Conservation (phyloP, 2,888 invertebrate species). For the Resseliella maxima region DNA sequence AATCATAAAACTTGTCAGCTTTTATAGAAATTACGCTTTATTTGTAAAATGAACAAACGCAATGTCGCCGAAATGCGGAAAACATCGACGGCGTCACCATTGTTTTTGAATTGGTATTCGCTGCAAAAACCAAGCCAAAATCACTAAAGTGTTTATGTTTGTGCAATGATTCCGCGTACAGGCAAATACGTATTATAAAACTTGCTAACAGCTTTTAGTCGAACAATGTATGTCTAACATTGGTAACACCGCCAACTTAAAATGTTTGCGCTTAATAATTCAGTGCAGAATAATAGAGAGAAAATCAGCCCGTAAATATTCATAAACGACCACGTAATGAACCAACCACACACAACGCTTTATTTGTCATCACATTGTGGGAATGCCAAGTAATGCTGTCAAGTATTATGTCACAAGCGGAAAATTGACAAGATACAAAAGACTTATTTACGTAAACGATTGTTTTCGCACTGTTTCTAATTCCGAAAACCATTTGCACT, state of each 20-base stretch:
- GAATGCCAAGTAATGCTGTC: no score
- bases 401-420: not conserved
- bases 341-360: not conserved
- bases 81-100: not conserved
- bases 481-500: not conserved
- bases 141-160: not conserved
- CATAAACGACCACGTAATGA: slow-evolving; percentile 25
- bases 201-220: not conserved
- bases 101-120: not conserved
- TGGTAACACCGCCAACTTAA: not conserved
- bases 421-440: slow-evolving; percentile 4
- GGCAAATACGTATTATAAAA: not conserved
- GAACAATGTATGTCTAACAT: not conserved
- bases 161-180: not conserved
- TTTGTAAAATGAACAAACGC: not conserved
- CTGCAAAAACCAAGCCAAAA: not conserved
- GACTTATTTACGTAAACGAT: slow-evolving; percentile 31
- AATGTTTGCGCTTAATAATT: slow-evolving; percentile 32
- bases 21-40: slow-evolving; percentile 41
- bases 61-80: not conserved
- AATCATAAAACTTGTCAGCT: slow-evolving; percentile 50
- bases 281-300: not conserved
- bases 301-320: slow-evolving; percentile 30
- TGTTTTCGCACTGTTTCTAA: not conserved
- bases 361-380: no score